Evolutionary conservation across 1,140 invertebrate species (phyloP).

Genomic region (Drosophila sp.): DNA sequence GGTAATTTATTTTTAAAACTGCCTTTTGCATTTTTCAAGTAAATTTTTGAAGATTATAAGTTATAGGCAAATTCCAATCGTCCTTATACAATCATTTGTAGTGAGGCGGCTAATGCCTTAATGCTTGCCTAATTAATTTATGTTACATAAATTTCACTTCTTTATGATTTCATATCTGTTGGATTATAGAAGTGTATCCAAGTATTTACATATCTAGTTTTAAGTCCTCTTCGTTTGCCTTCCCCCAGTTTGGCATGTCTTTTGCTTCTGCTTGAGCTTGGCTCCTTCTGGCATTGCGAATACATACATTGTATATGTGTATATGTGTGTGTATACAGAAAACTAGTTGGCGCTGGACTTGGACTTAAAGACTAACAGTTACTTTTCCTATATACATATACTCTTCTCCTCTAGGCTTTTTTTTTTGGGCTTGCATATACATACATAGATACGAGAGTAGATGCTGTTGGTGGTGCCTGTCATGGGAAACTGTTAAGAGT

Average conservation of each 20-base stretch:
- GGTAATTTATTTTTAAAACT: too few species aligned
- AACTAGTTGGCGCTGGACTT: slow-evolving; percentile 61
- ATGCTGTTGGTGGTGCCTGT: slow-evolving; percentile 46
- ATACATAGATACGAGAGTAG: slow-evolving; percentile 30
- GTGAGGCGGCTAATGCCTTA: too few species aligned
- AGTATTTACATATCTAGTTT: slow-evolving; percentile 11
- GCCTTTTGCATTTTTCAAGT: too few species aligned
- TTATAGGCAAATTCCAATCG: too few species aligned
- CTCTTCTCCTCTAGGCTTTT: slow-evolving; percentile 33
- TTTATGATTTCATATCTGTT: not conserved
- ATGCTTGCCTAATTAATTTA: not conserved
- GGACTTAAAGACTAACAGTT: slow-evolving; percentile 73
- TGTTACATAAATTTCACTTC: not conserved
- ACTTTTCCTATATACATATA: slow-evolving; percentile 63
- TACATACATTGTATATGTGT: not conserved
- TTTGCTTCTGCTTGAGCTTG: slow-evolving; percentile 27
- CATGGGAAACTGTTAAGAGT: slow-evolving; percentile 52
- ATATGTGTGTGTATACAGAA: slow-evolving; percentile 61
- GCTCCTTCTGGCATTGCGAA: slow-evolving; percentile 31
- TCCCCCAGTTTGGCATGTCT: slow-evolving; percentile 10
- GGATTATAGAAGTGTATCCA: slow-evolving; percentile 10
- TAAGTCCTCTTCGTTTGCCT: not conserved
- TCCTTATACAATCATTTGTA: too few species aligned
- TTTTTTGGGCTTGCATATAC: slow-evolving; percentile 47
- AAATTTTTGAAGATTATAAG: too few species aligned